Base-by-base conservation (phyloP, 2,113 vertebrate species). In the Seriola aureovittata region DNA sequence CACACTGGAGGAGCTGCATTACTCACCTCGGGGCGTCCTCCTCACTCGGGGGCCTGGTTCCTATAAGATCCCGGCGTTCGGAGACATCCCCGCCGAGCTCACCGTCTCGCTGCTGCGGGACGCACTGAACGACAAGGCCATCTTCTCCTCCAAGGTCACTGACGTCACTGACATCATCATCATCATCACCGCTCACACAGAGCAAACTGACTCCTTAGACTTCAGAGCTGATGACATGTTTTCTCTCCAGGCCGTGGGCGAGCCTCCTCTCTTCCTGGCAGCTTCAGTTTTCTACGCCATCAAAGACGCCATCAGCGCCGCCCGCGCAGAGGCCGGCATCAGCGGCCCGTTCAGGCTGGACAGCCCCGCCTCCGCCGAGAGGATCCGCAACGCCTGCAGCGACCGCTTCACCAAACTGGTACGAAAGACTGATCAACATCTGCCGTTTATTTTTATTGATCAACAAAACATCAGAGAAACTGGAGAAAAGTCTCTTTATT, bases 41-140 rank as follows among this genome's bases (percentile, higher is more conserved):
- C 96, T 96, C 50, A 99, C 97, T 2, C 95, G 97, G 0, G 98
- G 98, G n/a, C 98, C 98, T 5, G 96, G 97, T 17, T 96, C 96
- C 83, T 99, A 99, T 86, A 99, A 99, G 95, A 99, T 99, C 72
- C 98, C 98, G 0, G 95, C 95, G 0, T 98, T 98, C 0, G 97
- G 98, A 1, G 97, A 97, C 94, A 98, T 99, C 79, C 98, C 98
- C 11, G 91, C 79, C 0, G 88, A 97, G 46, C 95, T 99, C 40
- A 93, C 95, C 0, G 97, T 99, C 42, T 97, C 97, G 0, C 95
- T 99, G 81, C 97, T 99, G 34, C 96, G 97, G 1, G 96, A 99
- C 64, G 94, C 96, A 2, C 96, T 97, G 0, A 97, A 99, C 5
- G 94, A 95, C 46, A 99, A 96, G 88, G 97, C 98, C 5, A 88